phyloP scores from a whole-genome alignment of 2,888 invertebrate genomes.

The Polyommatus icarus region DNA sequence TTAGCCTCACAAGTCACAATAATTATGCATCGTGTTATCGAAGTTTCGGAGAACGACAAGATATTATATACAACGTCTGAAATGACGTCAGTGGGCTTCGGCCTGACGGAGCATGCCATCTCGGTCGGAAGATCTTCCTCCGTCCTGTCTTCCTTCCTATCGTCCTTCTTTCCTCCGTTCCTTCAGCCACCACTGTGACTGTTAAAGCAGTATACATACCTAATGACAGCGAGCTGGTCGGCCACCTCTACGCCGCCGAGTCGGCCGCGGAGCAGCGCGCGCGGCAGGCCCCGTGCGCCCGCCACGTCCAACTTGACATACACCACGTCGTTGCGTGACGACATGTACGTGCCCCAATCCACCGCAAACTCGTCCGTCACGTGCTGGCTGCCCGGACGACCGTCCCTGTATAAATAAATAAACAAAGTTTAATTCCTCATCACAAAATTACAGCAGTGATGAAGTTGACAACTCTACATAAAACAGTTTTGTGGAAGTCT shows the following conservation, averaged over 20 bases:
- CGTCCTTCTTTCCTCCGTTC: no score
- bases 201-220: conserved; percentile 56
- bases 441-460: neutral
- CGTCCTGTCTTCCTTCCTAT: no score
- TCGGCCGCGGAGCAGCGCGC: conserved; percentile 88
- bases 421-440: neutral
- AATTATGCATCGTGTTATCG: no score
- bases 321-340: conserved; percentile 93
- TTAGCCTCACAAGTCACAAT: no score
- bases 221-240: conserved; percentile 93
- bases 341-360: conserved; percentile 96
- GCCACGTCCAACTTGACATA: conserved; percentile 95
- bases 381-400: conserved; percentile 93
- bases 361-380: conserved; percentile 93
- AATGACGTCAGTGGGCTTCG: no score
- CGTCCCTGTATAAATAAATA: conserved; percentile 83
- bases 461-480: no score
- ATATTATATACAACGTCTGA: no score
- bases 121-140: no score
- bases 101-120: no score
- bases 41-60: no score
- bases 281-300: conserved; percentile 90
- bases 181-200: no score
- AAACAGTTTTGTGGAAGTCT: no score
- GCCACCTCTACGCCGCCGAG: conserved; percentile 95